A percentile compares a stretch with the other conserved stretches of the same genome.
These are phyloP conservation scores for Patella ulyssiponensis DNA, from an alignment of 2,888 invertebrate species.

Conservation along the genomic window DNA sequence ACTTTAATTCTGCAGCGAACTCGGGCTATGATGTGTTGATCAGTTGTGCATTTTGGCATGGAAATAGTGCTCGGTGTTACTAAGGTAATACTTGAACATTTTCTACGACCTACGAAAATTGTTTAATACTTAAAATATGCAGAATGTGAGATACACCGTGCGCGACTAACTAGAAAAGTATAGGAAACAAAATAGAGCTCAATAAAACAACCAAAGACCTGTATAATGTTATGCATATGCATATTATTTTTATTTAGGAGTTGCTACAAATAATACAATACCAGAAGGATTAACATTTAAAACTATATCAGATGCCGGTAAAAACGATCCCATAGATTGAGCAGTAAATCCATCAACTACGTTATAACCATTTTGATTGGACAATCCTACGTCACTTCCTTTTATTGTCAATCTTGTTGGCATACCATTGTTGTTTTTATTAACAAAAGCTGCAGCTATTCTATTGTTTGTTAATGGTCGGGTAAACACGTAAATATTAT, in stretches of 20 bases:
- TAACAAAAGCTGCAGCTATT: conserved; percentile 50
- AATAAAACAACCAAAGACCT: too few species aligned
- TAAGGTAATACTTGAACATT: too few species aligned
- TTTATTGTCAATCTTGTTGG: conserved; percentile 38
- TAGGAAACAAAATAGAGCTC: too few species aligned
- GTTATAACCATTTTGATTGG: conserved; percentile 39
- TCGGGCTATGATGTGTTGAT: too few species aligned
- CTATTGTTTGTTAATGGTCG: background rate
- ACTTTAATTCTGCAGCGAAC: too few species aligned
- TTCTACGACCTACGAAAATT: too few species aligned
- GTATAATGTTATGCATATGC: too few species aligned
- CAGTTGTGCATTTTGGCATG: too few species aligned
- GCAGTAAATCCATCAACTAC: conserved; percentile 50
- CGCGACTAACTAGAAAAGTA: too few species aligned
- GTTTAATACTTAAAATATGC: too few species aligned
- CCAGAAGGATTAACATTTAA: background rate
- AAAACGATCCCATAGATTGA: conserved; percentile 34
- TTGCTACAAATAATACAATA: background rate
- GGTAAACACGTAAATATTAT: background rate
- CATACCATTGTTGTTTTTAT: conserved; percentile 41
- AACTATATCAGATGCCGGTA: background rate
- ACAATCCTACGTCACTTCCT: conserved; percentile 42
- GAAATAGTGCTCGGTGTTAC: too few species aligned
- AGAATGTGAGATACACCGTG: too few species aligned
- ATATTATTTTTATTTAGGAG: conserved; percentile 2